Base-by-base conservation (phyloP, 2,888 invertebrate species). In the Zhengitettix transpicula region DNA sequence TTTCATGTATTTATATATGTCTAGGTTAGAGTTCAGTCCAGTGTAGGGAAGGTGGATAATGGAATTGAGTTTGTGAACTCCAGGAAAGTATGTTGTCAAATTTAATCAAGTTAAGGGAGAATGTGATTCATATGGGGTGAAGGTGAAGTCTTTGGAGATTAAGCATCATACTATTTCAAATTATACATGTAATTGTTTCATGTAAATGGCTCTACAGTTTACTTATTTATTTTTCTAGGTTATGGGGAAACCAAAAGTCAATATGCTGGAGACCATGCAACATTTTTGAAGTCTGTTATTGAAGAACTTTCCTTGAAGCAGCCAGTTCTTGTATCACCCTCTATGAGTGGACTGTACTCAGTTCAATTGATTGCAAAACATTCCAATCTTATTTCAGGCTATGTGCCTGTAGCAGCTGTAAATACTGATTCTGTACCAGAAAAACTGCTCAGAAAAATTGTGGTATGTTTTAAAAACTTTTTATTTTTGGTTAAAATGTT, bases 301-400 rank as follows among this genome's bases (percentile, higher is more conserved):
- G 58, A 62, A 10, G 61, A 61, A 5, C 60, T 73, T 16, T 62
- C 67, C 2, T 60, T 75, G 60, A 51, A n/a, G n/a, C 44, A 58
- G 15, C 63, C 74, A 9, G 71, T 77, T 5, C 65, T 78, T 16
- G 69, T 78, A 7, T 72, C 73, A 54, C 77, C 77, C 0, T 77
- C 77, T 2, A 74, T 76, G 74, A 75, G 75, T 65, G 78, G 78
- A 3, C 58, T 64, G 8, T 77, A 69, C 65, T 67, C 75, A 9
- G 65, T 77, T 28, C 73, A 74, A 1, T 73, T 70, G 64, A 60
- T 77, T 41, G 68, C 71, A 62, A 65, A 68, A 42, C 64, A 72
- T 51, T 70, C 72, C 10, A 62, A 61, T n/a, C 63, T 66, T 15
- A 64, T 71, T 40, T 64, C 67, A n/a, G 77, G 73, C 0, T 75